phyloP scores from a whole-genome alignment of 2,888 invertebrate genomes.

The Philopedon plagiatum region DNA sequence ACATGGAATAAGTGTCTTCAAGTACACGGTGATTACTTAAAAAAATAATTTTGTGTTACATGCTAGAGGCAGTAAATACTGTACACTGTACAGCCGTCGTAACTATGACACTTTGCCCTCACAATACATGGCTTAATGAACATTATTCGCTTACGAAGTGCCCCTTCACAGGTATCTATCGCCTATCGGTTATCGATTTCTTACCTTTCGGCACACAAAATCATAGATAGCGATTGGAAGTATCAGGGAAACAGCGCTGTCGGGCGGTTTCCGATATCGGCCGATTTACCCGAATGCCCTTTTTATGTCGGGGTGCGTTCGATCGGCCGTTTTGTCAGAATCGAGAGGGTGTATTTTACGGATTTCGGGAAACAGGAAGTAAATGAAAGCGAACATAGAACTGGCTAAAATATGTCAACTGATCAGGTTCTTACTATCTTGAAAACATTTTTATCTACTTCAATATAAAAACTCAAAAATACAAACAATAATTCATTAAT shows the following conservation, averaged over 20 bases:
- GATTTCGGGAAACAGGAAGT: slow-evolving; percentile 17
- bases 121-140: too few relatives aligned
- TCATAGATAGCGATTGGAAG: slow-evolving; percentile 32
- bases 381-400: not conserved
- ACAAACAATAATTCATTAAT: too few relatives aligned
- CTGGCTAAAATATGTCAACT: too few relatives aligned
- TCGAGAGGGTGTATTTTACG: slow-evolving; percentile 24
- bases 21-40: too few relatives aligned
- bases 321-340: slow-evolving; percentile 23
- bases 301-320: slow-evolving; percentile 32
- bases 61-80: too few relatives aligned
- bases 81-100: too few relatives aligned
- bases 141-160: not conserved
- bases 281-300: slow-evolving; percentile 40
- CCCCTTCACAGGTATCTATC: not conserved
- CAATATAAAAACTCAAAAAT: too few relatives aligned
- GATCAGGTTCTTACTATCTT: too few relatives aligned
- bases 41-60: too few relatives aligned
- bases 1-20: too few relatives aligned
- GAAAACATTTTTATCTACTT: too few relatives aligned
- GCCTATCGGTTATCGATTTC: slow-evolving; percentile 7
- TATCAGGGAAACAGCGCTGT: slow-evolving; percentile 37
- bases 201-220: slow-evolving; percentile 11
- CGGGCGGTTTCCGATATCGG: slow-evolving; percentile 31
- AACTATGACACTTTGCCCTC: too few relatives aligned